Evolutionary conservation across 2,888 invertebrate species (phyloP).

Genomic region (Azorinus chamasolen): DNA sequence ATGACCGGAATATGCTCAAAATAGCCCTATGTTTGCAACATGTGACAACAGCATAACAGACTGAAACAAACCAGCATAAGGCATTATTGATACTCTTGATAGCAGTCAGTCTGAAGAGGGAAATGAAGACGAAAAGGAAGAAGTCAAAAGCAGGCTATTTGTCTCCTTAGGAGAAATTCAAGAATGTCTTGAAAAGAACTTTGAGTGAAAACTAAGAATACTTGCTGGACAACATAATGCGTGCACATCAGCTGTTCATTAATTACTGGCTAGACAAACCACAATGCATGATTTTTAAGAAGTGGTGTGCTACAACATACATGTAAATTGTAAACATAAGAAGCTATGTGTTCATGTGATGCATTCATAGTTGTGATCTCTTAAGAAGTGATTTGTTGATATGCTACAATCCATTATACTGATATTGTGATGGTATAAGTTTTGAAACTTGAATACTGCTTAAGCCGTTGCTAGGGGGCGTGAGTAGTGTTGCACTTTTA

Average conservation of each 20-base stretch:
- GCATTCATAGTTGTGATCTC: too few relatives aligned
- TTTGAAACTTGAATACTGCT: too few relatives aligned
- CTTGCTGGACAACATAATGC: slow-evolving; percentile 1
- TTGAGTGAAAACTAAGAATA: not conserved
- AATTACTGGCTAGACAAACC: slow-evolving; percentile 4
- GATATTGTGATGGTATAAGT: too few relatives aligned
- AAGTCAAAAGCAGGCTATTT: not conserved
- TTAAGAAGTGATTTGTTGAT: too few relatives aligned
- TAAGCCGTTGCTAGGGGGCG: too few relatives aligned
- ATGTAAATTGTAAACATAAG: too few relatives aligned
- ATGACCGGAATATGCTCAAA: slow-evolving; percentile 2
- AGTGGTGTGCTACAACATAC: too few relatives aligned
- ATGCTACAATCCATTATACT: too few relatives aligned
- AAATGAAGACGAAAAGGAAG: not conserved
- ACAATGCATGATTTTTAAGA: slow-evolving; percentile 20
- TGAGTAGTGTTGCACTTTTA: too few relatives aligned
- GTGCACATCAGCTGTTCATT: slow-evolving; percentile 11
- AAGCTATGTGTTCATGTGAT: too few relatives aligned
- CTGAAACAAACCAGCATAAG: slow-evolving; percentile 19
- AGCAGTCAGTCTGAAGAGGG: not conserved
- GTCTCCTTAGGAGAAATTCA: not conserved
- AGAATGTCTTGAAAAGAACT: not conserved
- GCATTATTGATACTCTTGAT: slow-evolving; percentile 2
- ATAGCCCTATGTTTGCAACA: slow-evolving; percentile 18
- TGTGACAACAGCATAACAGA: slow-evolving; percentile 30